Evolutionary conservation across 1,140 invertebrate genomes (phyloP).

Genomic region (Caerostris darwini): DNA sequence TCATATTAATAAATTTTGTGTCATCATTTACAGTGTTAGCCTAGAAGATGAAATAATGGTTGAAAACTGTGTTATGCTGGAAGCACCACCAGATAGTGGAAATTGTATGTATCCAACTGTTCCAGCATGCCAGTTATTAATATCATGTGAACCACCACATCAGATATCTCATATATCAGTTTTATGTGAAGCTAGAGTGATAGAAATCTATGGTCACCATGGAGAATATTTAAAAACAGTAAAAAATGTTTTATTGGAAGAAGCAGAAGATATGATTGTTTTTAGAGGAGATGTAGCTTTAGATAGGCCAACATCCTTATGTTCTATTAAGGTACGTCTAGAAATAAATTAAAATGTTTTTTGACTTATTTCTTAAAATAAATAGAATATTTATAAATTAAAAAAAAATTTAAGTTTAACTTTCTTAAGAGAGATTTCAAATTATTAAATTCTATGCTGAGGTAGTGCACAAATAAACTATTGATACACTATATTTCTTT

Average conservation of each 20-base stretch:
- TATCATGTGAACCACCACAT: constrained; percentile 64
- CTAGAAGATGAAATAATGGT: constrained; percentile 76
- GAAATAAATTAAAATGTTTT: background rate
- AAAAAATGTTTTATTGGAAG: constrained; percentile 64
- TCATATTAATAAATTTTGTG: no score
- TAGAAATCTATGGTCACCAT: constrained; percentile 78
- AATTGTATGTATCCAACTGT: constrained; percentile 53
- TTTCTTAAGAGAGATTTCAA: background rate
- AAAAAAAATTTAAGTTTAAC: background rate
- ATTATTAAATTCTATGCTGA: no score
- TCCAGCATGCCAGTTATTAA: constrained; percentile 73
- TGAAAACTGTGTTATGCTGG: constrained; percentile 77
- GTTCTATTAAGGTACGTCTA: constrained; percentile 75
- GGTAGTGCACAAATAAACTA: no score
- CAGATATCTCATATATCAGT: constrained; percentile 67
- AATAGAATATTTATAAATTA: background rate
- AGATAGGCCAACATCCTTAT: constrained; percentile 61
- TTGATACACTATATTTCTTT: no score
- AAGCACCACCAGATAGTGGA: constrained; percentile 63
- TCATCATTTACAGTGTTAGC: constrained; percentile 44
- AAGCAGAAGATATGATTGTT: constrained; percentile 77
- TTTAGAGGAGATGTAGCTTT: constrained; percentile 73
- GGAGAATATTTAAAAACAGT: constrained; percentile 78
- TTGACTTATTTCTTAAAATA: background rate
- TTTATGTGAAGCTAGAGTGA: constrained; percentile 71